Percentiles rank a stretch among this genome's conserved stretches.
phyloP scores from a whole-genome alignment of 2,888 invertebrate species.

The Helicoverpa assulta region DNA sequence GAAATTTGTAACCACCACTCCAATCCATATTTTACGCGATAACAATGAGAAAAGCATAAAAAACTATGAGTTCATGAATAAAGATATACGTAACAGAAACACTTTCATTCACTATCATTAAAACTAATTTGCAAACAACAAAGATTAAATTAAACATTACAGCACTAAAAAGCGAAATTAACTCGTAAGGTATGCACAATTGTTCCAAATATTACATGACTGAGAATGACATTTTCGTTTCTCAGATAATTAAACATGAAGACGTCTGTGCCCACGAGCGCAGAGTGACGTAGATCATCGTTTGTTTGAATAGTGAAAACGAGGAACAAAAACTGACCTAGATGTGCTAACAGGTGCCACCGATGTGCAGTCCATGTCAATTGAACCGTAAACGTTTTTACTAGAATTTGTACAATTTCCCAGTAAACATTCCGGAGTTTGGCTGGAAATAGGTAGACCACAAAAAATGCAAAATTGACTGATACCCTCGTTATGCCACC shows the following conservation, averaged over 20 bases:
- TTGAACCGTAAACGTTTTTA: constrained; percentile 77
- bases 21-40: constrained; percentile 60
- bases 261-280: constrained; percentile 63
- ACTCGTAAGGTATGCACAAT: constrained; percentile 60
- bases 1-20: constrained; percentile 70
- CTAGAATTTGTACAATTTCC: constrained; percentile 61
- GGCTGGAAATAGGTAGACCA: background rate
- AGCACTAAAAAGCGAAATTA: constrained; percentile 63
- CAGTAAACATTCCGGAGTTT: constrained; percentile 28
- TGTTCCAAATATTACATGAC: constrained; percentile 59
- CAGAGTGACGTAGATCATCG: constrained; percentile 63
- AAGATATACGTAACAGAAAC: constrained; percentile 54
- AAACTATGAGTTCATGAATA: constrained; percentile 47
- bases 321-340: constrained; percentile 80
- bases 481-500: constrained; percentile 23
- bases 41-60: constrained; percentile 55
- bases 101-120: constrained; percentile 64
- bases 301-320: constrained; percentile 84
- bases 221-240: constrained; percentile 63
- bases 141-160: constrained; percentile 60
- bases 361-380: constrained; percentile 70
- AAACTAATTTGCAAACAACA: constrained; percentile 58
- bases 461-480: constrained; percentile 13
- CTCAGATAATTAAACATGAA: constrained; percentile 70
- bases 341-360: constrained; percentile 79